These are phyloP conservation scores for Dryobotodes eremita DNA, from an alignment of 2,888 invertebrate species.

Conservation along the genomic window DNA sequence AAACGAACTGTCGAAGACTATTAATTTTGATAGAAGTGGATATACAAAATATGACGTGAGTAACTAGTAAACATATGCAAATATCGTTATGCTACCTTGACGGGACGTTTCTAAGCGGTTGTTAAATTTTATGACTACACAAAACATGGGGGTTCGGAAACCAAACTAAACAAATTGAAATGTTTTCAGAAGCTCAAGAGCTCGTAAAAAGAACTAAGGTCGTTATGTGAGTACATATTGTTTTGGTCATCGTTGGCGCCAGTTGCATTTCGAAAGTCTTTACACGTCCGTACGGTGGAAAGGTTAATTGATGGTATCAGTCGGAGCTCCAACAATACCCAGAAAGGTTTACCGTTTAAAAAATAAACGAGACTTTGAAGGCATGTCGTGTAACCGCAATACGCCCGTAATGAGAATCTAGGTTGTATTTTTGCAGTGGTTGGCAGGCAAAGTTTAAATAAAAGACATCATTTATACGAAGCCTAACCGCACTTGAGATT, in stretches of 20 bases:
- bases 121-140: conserved; percentile 23
- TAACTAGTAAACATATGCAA: conserved; percentile 9
- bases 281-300: conserved; percentile 7
- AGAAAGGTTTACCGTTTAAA: conserved; percentile 22
- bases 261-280: conserved; percentile 11
- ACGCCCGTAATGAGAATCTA: conserved; percentile 62
- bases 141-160: neutral
- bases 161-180: conserved; percentile 22
- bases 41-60: conserved; percentile 5
- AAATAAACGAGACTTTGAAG: conserved; percentile 42
- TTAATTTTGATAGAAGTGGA: conserved; percentile 25
- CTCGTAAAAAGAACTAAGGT: conserved; percentile 3
- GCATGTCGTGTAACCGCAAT: conserved; percentile 34
- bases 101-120: neutral
- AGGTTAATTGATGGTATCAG: conserved; percentile 36
- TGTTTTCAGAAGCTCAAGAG: neutral
- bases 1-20: conserved; percentile 28
- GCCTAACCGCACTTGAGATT: neutral
- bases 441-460: conserved; percentile 24
- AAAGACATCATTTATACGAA: neutral
- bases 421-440: conserved; percentile 63
- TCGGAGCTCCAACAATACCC: conserved; percentile 19
- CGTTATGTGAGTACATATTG: conserved; percentile 7
- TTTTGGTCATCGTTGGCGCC: neutral
- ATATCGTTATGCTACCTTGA: conserved; percentile 17